Percentiles rank a stretch among this genome's conserved stretches.
phyloP scores from a whole-genome alignment of 2,797 vertebrate genomes.

The Apodemus agrarius region DNA sequence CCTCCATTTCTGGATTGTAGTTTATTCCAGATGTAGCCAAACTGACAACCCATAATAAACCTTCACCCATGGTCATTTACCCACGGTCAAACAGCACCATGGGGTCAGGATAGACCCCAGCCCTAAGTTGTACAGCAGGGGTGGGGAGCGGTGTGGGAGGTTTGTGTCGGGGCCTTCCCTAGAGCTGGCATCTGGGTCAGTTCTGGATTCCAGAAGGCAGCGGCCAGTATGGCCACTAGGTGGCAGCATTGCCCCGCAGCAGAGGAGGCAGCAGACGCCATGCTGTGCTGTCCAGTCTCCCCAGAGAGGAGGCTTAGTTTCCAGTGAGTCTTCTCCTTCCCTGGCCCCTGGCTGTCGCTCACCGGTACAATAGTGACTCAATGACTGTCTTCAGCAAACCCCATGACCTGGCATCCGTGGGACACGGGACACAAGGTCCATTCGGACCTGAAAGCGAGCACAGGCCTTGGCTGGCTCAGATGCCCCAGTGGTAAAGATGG shows the following conservation, averaged over 20 bases:
- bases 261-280: fast-evolving
- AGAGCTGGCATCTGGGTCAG: fast-evolving
- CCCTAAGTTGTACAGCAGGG: background rate
- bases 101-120: too few species aligned
- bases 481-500: fast-evolving
- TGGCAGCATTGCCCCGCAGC: slow-evolving; percentile 67
- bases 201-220: background rate
- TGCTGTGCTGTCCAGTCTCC: fast-evolving
- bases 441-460: background rate
- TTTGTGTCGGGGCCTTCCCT: background rate
- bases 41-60: background rate
- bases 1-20: background rate
- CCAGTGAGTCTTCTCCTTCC: background rate
- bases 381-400: background rate
- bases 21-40: background rate
- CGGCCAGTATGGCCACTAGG: background rate
- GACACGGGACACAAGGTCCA: fast-evolving
- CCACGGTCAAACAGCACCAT: background rate
- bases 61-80: background rate
- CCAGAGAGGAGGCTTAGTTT: fast-evolving
- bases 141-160: fast-evolving
- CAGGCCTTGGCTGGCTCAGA: fast-evolving
- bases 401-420: fast-evolving
- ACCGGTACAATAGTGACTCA: background rate
- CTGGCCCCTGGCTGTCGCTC: fast-evolving